These are phyloP conservation scores for Urocitellus parryii DNA, from an alignment of 2,113 vertebrate genomes.

Conservation along the genomic window DNA sequence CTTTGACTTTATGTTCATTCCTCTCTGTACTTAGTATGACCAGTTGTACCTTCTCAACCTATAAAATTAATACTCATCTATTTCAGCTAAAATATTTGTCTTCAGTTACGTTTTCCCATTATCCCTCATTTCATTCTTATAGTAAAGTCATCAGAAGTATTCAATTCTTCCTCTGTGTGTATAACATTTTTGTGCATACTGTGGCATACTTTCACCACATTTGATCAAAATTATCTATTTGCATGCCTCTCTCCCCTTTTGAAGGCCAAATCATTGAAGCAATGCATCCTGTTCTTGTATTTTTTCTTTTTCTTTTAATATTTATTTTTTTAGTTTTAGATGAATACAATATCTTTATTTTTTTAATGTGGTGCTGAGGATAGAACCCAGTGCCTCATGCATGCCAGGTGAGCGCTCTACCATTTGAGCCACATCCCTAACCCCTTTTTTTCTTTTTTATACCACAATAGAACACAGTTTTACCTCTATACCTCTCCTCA, in stretches of 20 bases:
- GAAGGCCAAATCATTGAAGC: neutral
- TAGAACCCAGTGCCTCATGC: no score
- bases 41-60: neutral
- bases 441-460: neutral
- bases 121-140: neutral
- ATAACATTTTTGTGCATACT: neutral
- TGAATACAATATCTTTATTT: no score
- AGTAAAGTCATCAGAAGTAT: neutral
- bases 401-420: no score
- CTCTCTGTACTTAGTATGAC: neutral
- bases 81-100: neutral
- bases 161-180: neutral
- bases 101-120: neutral
- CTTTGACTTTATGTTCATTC: neutral
- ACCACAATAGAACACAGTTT: neutral
- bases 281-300: neutral
- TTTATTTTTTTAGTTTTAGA: no score
- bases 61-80: neutral
- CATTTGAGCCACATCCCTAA: no score
- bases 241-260: neutral
- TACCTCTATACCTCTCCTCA: neutral
- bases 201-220: neutral
- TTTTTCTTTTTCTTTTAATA: neutral
- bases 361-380: no score
- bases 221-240: neutral